A percentile compares a stretch with the other conserved stretches of the same genome.
phyloP scores from a whole-genome alignment of 2,888 invertebrate genomes.

The Pollenia amentaria region DNA sequence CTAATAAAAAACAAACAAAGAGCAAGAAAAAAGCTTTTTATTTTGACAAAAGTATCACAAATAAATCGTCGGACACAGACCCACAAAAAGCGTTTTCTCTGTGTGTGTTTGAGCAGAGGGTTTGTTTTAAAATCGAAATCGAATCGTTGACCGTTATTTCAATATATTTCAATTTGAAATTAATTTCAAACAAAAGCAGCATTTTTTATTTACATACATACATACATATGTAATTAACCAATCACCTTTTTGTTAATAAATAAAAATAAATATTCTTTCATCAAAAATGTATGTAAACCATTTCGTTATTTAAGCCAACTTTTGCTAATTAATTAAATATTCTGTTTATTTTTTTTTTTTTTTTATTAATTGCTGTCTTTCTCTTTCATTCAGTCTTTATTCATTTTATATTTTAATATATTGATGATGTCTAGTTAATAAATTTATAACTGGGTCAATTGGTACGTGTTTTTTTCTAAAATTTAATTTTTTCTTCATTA shows the following conservation, averaged over 20 bases:
- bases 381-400: background rate
- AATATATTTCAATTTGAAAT: background rate
- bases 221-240: no score
- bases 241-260: background rate
- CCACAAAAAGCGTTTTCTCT: slow-evolving; percentile 5
- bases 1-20: background rate
- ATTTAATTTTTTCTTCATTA: background rate
- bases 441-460: slow-evolving; percentile 37
- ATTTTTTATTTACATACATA: no score
- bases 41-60: slow-evolving; percentile 11
- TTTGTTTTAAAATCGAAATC: slow-evolving; percentile 8
- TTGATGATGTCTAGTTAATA: background rate
- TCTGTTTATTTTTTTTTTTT: background rate
- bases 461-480: slow-evolving; percentile 5
- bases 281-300: background rate
- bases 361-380: background rate
- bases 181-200: background rate
- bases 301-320: background rate
- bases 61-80: slow-evolving; percentile 3
- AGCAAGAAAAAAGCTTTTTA: slow-evolving; percentile 25
- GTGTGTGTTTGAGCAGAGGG: background rate
- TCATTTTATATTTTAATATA: background rate
- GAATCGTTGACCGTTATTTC: slow-evolving; percentile 31
- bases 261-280: background rate
- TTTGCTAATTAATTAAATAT: slow-evolving; percentile 22